Evolutionary conservation across 2,888 invertebrate genomes (phyloP).

Genomic region (Synergus gifuensis): DNA sequence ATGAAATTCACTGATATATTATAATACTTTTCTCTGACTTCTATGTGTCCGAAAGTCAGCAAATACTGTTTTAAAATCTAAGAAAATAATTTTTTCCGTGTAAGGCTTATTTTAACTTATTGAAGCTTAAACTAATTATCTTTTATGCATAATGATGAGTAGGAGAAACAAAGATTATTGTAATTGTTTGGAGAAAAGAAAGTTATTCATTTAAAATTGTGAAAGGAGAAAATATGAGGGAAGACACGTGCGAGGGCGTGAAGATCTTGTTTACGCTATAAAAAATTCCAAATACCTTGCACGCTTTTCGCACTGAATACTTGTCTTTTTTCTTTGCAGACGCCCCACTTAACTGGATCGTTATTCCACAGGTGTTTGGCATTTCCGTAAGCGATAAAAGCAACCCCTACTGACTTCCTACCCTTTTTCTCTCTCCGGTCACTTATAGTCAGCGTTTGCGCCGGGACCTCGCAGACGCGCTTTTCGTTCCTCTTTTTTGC

Average conservation of each 20-base stretch:
- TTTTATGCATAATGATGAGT: neutral
- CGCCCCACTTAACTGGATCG: slow-evolving; percentile 72
- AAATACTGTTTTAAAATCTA: too few species aligned
- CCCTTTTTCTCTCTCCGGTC: slow-evolving; percentile 70
- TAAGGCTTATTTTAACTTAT: too few species aligned
- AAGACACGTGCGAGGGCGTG: slow-evolving; percentile 53
- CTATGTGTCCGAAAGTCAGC: too few species aligned
- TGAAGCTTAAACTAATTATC: neutral
- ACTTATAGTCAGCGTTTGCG: slow-evolving; percentile 66
- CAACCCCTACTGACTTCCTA: slow-evolving; percentile 73
- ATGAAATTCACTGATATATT: too few species aligned
- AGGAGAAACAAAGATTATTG: neutral
- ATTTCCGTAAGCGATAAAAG: slow-evolving; percentile 77
- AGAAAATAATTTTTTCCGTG: too few species aligned
- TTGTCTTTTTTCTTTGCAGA: slow-evolving; percentile 72
- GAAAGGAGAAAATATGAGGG: slow-evolving; percentile 2
- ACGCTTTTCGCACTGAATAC: slow-evolving; percentile 63
- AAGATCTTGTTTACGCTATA: slow-evolving; percentile 45
- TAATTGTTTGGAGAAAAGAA: neutral
- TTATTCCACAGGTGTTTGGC: slow-evolving; percentile 78
- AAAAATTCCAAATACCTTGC: slow-evolving; percentile 59
- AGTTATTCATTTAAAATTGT: neutral
- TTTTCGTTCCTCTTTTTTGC: slow-evolving; percentile 56
- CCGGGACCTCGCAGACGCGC: slow-evolving; percentile 55
- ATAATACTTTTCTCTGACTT: too few species aligned